phyloP scores from a whole-genome alignment of 1,140 invertebrate genomes.

The Hyles euphorbiae region DNA sequence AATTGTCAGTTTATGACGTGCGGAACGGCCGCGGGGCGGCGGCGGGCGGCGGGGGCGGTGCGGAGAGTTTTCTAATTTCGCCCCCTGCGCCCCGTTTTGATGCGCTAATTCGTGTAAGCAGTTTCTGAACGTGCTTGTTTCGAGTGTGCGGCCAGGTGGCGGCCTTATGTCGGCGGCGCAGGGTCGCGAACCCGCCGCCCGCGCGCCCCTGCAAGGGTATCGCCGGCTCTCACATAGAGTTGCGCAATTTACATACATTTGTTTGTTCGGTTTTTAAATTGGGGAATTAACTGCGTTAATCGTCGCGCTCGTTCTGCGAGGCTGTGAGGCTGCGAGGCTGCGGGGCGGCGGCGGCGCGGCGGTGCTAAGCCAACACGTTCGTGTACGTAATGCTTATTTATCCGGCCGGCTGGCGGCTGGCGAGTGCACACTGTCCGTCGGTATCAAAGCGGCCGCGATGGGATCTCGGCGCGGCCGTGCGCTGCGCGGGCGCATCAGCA shows the following conservation, averaged over 20 bases:
- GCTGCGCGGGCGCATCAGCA: slow-evolving; percentile 63
- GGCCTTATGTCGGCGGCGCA: slow-evolving; percentile 23
- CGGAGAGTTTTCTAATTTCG: slow-evolving; percentile 68
- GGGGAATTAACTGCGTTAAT: slow-evolving; percentile 69
- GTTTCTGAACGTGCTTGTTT: slow-evolving; percentile 71
- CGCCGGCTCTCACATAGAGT: slow-evolving; percentile 67
- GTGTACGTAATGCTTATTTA: slow-evolving; percentile 1
- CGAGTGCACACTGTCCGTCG: no score
- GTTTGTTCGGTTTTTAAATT: slow-evolving; percentile 73
- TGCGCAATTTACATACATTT: slow-evolving; percentile 72
- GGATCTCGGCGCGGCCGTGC: slow-evolving; percentile 18
- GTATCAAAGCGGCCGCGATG: slow-evolving; percentile 35
- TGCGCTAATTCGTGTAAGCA: slow-evolving; percentile 74
- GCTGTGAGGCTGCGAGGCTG: not conserved
- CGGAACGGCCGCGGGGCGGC: slow-evolving; percentile 54
- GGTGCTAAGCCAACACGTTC: not conserved
- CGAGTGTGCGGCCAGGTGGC: slow-evolving; percentile 27
- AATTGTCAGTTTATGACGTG: slow-evolving; percentile 75
- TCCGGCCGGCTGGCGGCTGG: no score
- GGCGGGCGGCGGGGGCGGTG: slow-evolving; percentile 25
- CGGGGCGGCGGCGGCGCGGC: no score
- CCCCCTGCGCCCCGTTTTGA: slow-evolving; percentile 64
- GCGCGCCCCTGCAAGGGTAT: slow-evolving; percentile 41
- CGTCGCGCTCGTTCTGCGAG: slow-evolving; percentile 42
- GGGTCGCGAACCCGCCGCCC: slow-evolving; percentile 15